Conservation (phyloP, 2,888 invertebrate genomes). For the Sarcophaga subvicina region DNA sequence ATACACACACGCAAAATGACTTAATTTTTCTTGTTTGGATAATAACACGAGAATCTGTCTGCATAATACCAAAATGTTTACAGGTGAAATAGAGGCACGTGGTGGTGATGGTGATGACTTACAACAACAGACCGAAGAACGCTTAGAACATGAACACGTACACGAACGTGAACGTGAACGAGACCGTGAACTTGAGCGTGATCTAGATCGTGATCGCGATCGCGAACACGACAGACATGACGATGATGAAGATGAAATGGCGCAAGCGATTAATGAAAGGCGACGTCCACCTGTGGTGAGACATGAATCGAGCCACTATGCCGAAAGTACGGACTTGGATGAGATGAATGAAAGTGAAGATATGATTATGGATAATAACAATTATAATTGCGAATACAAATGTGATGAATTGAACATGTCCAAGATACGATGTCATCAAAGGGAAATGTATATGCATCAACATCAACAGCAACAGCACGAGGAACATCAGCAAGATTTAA, state of each 20-base stretch:
- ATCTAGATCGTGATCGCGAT: background rate
- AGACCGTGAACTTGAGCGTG: background rate
- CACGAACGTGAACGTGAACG: conserved; percentile 60
- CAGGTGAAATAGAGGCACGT: conserved; percentile 76
- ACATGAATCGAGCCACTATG: conserved; percentile 73
- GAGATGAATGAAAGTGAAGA: conserved; percentile 60
- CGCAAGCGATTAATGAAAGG: conserved; percentile 44
- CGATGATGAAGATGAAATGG: conserved; percentile 70
- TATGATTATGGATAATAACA: conserved; percentile 71
- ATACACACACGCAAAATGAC: conserved; percentile 61
- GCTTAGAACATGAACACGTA: conserved; percentile 67
- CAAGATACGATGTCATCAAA: conserved; percentile 77
- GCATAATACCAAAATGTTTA: conserved; percentile 80
- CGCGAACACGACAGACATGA: conserved; percentile 22
- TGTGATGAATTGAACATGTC: conserved; percentile 78
- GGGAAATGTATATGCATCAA: conserved; percentile 71
- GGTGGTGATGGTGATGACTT: conserved; percentile 46
- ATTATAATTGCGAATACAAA: conserved; percentile 79
- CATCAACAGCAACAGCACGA: conserved; percentile 63
- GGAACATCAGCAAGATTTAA: conserved; percentile 68
- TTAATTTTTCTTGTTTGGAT: conserved; percentile 67
- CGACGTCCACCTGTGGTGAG: conserved; percentile 71
- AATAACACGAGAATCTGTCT: conserved; percentile 73
- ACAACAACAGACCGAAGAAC: conserved; percentile 15
- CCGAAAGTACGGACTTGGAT: conserved; percentile 58